A percentile compares a stretch with the other conserved stretches of the same genome.
Evolutionary conservation across 2,888 invertebrate species (phyloP).

Genomic region (Plusia festucae): DNA sequence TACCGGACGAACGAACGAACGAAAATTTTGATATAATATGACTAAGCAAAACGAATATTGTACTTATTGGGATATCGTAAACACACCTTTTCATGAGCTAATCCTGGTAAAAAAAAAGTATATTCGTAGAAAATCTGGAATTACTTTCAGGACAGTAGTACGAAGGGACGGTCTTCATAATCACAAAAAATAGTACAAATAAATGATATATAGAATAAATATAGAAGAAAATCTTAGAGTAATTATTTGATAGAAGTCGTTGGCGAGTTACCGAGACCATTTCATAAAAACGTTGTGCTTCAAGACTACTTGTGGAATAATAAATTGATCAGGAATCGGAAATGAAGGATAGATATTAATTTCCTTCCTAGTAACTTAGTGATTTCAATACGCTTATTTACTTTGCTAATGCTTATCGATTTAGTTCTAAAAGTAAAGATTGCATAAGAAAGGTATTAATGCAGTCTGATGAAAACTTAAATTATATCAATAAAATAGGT

Average conservation of each 20-base stretch:
- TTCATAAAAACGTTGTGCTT: neutral
- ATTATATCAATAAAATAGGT: too few species aligned
- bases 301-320: neutral
- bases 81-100: neutral
- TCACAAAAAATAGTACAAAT: too few species aligned
- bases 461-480: neutral
- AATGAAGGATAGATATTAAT: neutral
- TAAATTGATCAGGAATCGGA: too few species aligned
- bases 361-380: neutral
- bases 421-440: neutral
- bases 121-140: neutral
- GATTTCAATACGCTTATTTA: neutral
- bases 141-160: too few species aligned
- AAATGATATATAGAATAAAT: neutral
- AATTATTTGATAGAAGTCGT: neutral
- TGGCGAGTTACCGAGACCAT: neutral
- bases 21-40: constrained; percentile 4
- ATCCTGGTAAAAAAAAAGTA: neutral
- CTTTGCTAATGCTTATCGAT: constrained; percentile 4
- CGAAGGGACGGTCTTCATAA: neutral
- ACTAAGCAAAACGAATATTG: neutral
- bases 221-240: neutral
- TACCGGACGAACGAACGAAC: too few species aligned
- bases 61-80: constrained; percentile 2
- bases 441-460: neutral